These are phyloP conservation scores for Gymnorhina tibicen DNA, from an alignment of 2,113 vertebrate species.

Conservation along the genomic window DNA sequence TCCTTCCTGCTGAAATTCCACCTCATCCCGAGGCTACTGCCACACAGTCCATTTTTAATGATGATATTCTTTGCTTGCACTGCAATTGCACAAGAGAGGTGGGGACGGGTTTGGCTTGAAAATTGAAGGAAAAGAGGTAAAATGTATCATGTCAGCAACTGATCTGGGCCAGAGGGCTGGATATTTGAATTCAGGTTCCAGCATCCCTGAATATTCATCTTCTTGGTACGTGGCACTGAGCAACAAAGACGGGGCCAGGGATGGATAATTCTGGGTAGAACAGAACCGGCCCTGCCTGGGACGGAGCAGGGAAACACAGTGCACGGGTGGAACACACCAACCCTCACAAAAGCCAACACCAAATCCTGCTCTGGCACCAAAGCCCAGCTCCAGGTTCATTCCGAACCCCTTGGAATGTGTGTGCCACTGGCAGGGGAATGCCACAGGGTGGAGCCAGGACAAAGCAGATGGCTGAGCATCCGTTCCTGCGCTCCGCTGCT, in stretches of 20 bases:
- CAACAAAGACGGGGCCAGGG: rapidly evolving
- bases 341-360: not conserved
- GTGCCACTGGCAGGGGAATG: not conserved
- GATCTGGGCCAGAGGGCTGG: not conserved
- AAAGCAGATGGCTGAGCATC: not conserved
- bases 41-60: not conserved
- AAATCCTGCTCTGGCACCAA: rapidly evolving
- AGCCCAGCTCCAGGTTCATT: rapidly evolving
- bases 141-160: not conserved
- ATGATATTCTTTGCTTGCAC: not conserved
- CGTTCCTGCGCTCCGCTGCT: not conserved
- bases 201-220: not conserved
- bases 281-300: too few species aligned
- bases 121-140: not conserved
- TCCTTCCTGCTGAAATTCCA: not conserved
- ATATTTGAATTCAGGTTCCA: not conserved
- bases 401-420: rapidly evolving
- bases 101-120: not conserved
- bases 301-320: not conserved
- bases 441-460: conserved; percentile 37
- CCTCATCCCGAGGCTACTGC: not conserved
- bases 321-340: rapidly evolving
- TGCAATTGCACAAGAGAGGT: rapidly evolving
- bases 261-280: not conserved
- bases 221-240: rapidly evolving